Evolutionary conservation across 1,140 invertebrate genomes (phyloP), one percentile per base, ranked within the genome.

Genomic region (Eulimnadia texana): DNA sequence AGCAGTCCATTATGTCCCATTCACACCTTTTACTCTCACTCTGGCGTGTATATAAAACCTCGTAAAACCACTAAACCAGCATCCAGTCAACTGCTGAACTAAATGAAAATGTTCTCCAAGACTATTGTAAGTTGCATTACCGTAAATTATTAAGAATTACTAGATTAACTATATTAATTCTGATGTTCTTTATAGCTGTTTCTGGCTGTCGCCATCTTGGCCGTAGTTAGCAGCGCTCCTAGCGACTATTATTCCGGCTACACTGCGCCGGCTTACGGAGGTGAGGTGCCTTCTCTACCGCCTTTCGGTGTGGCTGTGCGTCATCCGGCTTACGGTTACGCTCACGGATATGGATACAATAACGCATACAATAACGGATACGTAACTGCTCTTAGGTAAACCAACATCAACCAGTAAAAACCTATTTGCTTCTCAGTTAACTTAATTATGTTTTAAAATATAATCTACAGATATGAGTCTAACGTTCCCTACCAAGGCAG

Each of bases 401-500:
- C n/a, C 3, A 29, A 54, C 23, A 42, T 9, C 33, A 42, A 9
- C 6, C 6, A 9, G 6, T 42, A 42, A 16, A 42, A 42, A 6
- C 6, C 16, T 42, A 42, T 42, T 6, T 6, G 16, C 33, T 42
- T 9, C 33, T 42, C 33, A 42, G 33, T 16, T 9, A 9, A 42
- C 33, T 42, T 42, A 16, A 42, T 16, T 9, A 42, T 42, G 16
- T 16, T 42, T 6, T 9, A 42, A 6, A 42, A 3, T n/a, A 16
- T 2, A 19, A 50, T 42, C 6, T 60, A 22, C 27, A 60, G 58
- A 57, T 61, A 61, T 61, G 60, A 61, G 19, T 61, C 60, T 25
- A 59, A 29, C 27, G 53, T 29, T 20, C 60, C 60, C 9, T 52
- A 33, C 28, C 47, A 50, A 22, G 29, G 29, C n/a, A 50, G 54